Conservation (phyloP, 1,140 invertebrate genomes). For the Drosophila gunungcola region DNA sequence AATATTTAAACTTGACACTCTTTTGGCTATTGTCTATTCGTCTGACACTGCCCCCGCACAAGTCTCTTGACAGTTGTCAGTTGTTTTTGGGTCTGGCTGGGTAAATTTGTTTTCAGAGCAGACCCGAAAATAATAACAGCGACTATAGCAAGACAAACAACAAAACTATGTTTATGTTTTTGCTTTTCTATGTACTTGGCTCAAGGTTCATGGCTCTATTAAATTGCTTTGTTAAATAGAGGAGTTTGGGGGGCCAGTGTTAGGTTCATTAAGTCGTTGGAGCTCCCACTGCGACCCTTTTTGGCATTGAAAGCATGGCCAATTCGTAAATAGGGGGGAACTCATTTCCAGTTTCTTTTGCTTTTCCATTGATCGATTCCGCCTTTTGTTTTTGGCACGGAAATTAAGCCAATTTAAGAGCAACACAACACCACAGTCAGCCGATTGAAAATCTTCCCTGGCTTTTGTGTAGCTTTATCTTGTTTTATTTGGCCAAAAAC, state of each 20-base stretch:
- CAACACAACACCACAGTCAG: slow-evolving; percentile 37
- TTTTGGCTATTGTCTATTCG: slow-evolving; percentile 44
- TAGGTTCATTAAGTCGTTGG: slow-evolving; percentile 51
- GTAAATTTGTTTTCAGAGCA: slow-evolving; percentile 49
- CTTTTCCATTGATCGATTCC: slow-evolving; percentile 58
- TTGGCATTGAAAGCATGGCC: slow-evolving; percentile 73
- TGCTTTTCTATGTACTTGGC: slow-evolving; percentile 69
- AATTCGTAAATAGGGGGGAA: slow-evolving; percentile 62
- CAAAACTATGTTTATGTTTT: slow-evolving; percentile 43
- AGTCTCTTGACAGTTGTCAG: slow-evolving; percentile 56
- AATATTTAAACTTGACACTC: slow-evolving; percentile 77
- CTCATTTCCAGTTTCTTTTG: slow-evolving; percentile 38
- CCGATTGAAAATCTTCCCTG: slow-evolving; percentile 24
- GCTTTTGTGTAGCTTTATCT: slow-evolving; percentile 11
- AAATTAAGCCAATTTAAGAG: slow-evolving; percentile 71
- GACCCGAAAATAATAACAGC: slow-evolving; percentile 55
- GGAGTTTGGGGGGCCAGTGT: slow-evolving; percentile 4
- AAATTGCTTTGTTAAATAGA: slow-evolving; percentile 71
- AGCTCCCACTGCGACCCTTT: slow-evolving; percentile 66
- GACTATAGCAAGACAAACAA: slow-evolving; percentile 27
- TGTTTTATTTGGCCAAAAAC: slow-evolving; percentile 20
- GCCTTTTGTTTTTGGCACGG: slow-evolving; percentile 48
- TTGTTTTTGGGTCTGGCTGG: slow-evolving; percentile 28
- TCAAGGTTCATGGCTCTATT: slow-evolving; percentile 80
- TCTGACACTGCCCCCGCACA: slow-evolving; percentile 21